phyloP scores from a whole-genome alignment of 2,888 invertebrate genomes.

The Andrena camellia region DNA sequence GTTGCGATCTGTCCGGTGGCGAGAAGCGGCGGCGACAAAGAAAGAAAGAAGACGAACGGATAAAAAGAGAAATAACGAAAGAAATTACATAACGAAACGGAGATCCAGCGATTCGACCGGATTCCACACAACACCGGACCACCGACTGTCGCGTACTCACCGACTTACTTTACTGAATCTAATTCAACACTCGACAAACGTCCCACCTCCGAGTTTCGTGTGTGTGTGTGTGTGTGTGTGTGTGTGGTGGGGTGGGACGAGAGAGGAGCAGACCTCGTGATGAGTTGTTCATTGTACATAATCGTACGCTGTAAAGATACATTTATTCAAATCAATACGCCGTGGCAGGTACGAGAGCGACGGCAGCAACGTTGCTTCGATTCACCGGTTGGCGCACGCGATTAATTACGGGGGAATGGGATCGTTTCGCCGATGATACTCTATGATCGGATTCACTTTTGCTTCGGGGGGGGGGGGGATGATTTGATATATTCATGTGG shows the following conservation, averaged over 20 bases:
- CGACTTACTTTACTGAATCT: conserved; percentile 66
- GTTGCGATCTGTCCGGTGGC: background rate
- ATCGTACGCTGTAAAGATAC: conserved; percentile 58
- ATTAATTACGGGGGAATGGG: conserved; percentile 17
- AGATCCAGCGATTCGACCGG: conserved; percentile 59
- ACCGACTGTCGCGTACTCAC: conserved; percentile 60
- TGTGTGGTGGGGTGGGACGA: conserved; percentile 49
- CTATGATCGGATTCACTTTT: background rate
- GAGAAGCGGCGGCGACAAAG: background rate
- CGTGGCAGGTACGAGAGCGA: conserved; percentile 43
- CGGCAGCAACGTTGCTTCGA: background rate
- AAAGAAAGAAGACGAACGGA: background rate
- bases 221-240: conserved; percentile 18
- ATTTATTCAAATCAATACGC: conserved; percentile 61
- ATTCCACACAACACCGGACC: conserved; percentile 60
- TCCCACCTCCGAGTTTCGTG: conserved; percentile 63
- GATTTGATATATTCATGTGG: no score
- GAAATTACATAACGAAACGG: conserved; percentile 58
- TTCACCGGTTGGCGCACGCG: conserved; percentile 8
- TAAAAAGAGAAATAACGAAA: no score
- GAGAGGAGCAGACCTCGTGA: conserved; percentile 71
- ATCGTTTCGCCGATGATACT: background rate
- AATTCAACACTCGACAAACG: conserved; percentile 65
- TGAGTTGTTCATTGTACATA: conserved; percentile 63
- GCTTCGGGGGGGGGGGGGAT: no score